Evolutionary conservation across 2,888 invertebrate species (phyloP), one percentile per base, ranked within the genome.

Genomic region (Labia minor): DNA sequence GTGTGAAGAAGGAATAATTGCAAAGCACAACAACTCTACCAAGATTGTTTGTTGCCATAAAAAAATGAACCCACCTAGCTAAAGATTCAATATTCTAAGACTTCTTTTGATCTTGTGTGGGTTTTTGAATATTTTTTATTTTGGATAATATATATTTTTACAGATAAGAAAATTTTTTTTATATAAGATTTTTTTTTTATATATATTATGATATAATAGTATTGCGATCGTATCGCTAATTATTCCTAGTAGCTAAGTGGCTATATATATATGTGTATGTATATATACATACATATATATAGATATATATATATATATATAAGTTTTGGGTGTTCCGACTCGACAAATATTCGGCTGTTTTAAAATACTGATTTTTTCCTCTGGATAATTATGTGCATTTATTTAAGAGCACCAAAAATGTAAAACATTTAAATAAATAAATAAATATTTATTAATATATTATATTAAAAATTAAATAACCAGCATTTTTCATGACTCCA

Each of bases 111-210:
- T n/a, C 49, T n/a, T n/a, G 49, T 49, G 49, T 49, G 49, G 49
- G 49, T 49, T 49, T 49, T 11, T 49, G n/a, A 49, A 49, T 49
- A n/a, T 49, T 49, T 49, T 49, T 49, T 49, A 49, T 49, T 49
- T 49, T 49, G 49, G 49, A 49, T 49, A 49, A 49, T 49, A 49
- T 49, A 49, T 49, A 49, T 49, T 49, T 49, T 49, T 49, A 49
- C 49, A 49, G 16, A 49, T 49, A 49, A 11, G 49, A 49, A 11
- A 49, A 49, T 49, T 49, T 49, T 49, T 49, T 49, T 81, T 78
- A 79, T 81, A 80, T 78, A 83, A 66, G 37, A 19, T 69, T 65
- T 16, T 68, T 64, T 66, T 20, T 37, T 19, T 26, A 61, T 62
- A 67, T 19, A 37, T 18, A 67, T 26, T 26, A 61, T 19, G 16